phyloP scores from a whole-genome alignment of 2,113 vertebrate species.

The Microtus oregoni region DNA sequence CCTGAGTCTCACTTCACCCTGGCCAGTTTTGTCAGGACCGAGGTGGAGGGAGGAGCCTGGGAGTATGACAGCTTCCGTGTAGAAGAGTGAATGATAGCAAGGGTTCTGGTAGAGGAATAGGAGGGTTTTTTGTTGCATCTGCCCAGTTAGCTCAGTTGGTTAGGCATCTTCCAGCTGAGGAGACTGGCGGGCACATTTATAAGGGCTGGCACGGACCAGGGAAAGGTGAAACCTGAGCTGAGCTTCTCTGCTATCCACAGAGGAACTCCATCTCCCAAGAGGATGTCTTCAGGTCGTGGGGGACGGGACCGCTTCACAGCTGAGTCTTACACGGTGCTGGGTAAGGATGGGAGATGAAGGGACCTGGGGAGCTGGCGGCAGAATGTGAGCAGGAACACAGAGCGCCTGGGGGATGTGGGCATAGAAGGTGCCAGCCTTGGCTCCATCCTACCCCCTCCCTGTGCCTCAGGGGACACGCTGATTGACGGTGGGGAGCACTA shows the following conservation, averaged over 20 bases:
- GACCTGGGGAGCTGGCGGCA: background rate
- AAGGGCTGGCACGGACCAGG: background rate
- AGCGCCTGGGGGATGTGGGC: background rate
- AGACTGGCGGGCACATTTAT: background rate
- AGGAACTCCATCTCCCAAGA: conserved; percentile 94
- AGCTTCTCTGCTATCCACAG: conserved; percentile 79
- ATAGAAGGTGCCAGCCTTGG: too few species aligned
- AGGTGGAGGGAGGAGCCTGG: background rate
- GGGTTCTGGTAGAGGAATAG: background rate
- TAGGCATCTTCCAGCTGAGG: background rate
- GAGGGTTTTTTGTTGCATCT: background rate
- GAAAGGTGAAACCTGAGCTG: background rate
- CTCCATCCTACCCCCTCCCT: background rate
- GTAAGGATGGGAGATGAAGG: conserved; percentile 83
- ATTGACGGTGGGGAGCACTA: conserved; percentile 95
- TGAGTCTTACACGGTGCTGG: conserved; percentile 97
- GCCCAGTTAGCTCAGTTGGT: background rate
- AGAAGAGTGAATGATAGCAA: background rate
- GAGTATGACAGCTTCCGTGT: background rate
- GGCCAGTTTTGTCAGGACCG: background rate
- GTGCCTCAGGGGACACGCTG: conserved; percentile 90
- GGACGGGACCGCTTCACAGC: conserved; percentile 96
- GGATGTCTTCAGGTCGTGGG: conserved; percentile 89
- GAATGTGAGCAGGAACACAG: background rate
- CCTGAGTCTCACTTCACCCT: background rate